Base-by-base conservation (phyloP, 2,888 invertebrate species). In the Rhingia rostrata region DNA sequence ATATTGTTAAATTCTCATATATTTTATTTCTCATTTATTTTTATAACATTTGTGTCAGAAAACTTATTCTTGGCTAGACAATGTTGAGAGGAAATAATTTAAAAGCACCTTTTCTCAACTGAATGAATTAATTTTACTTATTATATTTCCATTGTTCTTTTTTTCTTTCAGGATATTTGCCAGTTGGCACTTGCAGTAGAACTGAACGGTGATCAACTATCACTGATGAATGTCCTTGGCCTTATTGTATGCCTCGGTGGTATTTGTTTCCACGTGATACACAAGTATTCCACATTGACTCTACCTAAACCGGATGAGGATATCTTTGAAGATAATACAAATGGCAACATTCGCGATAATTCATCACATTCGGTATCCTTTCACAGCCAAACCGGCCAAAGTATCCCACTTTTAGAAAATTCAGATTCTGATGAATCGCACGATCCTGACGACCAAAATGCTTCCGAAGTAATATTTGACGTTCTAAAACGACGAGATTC, bases 131-230 rank as follows among this genome's bases (percentile, higher is more conserved):
- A 9, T 22, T 9, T 14, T 7, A 2, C 4, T 22, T 30, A 30
- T 30, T 4, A 10, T n/a, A n/a, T 22, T 7, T 47, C 7, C 9
- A 14, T n/a, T 33, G 0, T 10, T 12, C 60, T 37, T 43, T 22
- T 82, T 83, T 70, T 64, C 86, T 93, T 93, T 10, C 92, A 98
- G 98, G 99, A 99, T 93, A 95, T 99, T 89, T 95, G 96, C 89
- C 98, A 97, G 85, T 92, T 99, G 87, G 94, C 95, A 56, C 92
- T 99, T 87, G 99, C 99, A 0, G 96, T 97, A 64, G 93, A 95
- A 89, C 94, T 96, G 88, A 97, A 96, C 88, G 97, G 97, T 6
- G 99, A 99, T 90, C 93, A 94, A 88, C 93, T 99, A 89, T 96
- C 95, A 78, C 89, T 93, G 3, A 92, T 98, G 67, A 99, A 99